A percentile compares a stretch with the other conserved stretches of the same genome.
Evolutionary conservation across 1,140 invertebrate species (phyloP).

Genomic region (Drosophila leontia): DNA sequence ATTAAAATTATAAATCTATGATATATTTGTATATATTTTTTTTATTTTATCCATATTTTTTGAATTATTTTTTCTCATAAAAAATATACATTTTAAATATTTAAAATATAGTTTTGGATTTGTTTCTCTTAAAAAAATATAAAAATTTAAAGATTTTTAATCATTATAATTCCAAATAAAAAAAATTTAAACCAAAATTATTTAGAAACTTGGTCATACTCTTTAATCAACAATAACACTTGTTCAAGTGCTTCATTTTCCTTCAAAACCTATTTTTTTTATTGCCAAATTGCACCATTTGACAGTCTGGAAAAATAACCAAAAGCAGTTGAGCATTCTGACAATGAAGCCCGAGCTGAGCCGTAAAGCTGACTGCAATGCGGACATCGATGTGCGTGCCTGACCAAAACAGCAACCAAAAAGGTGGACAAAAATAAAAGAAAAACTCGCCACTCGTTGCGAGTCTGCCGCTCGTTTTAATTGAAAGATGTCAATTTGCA

Average conservation of each 20-base stretch:
- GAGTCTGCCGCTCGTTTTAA: constrained; percentile 65
- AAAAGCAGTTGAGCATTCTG: constrained; percentile 29
- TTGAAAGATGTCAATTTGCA: constrained; percentile 85
- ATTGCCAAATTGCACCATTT: constrained; percentile 74
- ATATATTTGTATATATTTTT: too few relatives aligned
- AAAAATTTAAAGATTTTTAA: too few relatives aligned
- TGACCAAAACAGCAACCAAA: constrained; percentile 18
- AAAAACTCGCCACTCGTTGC: constrained; percentile 20
- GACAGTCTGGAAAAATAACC: constrained; percentile 65
- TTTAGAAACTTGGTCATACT: neutral
- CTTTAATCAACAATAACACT: neutral
- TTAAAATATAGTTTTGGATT: too few relatives aligned
- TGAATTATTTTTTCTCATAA: too few relatives aligned
- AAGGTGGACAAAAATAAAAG: neutral
- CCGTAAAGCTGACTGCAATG: constrained; percentile 31
- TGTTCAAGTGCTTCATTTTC: neutral
- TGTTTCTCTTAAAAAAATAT: too few relatives aligned
- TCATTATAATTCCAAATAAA: too few relatives aligned
- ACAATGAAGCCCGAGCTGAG: constrained; percentile 41
- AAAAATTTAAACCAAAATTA: too few relatives aligned
- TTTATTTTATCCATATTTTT: too few relatives aligned
- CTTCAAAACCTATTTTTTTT: neutral
- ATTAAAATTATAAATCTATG: too few relatives aligned
- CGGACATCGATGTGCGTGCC: constrained; percentile 62
- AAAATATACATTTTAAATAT: too few relatives aligned